Conservation (phyloP, 1,140 invertebrate species). For the Venturia canescens region DNA sequence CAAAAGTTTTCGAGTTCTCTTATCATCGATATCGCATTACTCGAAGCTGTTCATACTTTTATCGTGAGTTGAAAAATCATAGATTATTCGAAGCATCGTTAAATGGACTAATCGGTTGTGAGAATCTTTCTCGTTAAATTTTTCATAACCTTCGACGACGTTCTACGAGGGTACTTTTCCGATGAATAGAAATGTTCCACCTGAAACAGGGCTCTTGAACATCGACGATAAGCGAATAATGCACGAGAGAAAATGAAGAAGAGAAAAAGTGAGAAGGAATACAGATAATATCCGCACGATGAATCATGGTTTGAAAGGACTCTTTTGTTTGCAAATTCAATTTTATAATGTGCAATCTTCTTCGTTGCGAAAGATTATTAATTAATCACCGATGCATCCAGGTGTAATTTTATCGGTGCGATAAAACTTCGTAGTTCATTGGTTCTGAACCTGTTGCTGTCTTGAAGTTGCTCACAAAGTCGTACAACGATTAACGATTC, state of each 20-base stretch:
- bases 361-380: not conserved
- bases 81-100: not conserved
- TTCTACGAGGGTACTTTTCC: not conserved
- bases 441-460: no score
- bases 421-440: no score
- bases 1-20: not conserved
- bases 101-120: not conserved
- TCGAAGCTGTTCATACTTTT: not conserved
- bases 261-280: not conserved
- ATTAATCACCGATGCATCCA: no score
- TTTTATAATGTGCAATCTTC: not conserved
- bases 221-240: not conserved
- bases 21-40: constrained; percentile 10
- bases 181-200: constrained; percentile 21
- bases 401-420: no score
- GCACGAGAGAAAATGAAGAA: not conserved
- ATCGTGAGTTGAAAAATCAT: not conserved
- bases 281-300: not conserved
- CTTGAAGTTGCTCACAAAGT: no score
- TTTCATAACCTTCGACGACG: constrained; percentile 3
- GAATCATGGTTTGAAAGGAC: not conserved
- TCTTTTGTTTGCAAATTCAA: constrained; percentile 2
- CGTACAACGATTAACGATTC: no score
- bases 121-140: constrained; percentile 21
- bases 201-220: not conserved